Conservation (phyloP, 2,797 vertebrate genomes). For the Phrynocephalus vlangalii region DNA sequence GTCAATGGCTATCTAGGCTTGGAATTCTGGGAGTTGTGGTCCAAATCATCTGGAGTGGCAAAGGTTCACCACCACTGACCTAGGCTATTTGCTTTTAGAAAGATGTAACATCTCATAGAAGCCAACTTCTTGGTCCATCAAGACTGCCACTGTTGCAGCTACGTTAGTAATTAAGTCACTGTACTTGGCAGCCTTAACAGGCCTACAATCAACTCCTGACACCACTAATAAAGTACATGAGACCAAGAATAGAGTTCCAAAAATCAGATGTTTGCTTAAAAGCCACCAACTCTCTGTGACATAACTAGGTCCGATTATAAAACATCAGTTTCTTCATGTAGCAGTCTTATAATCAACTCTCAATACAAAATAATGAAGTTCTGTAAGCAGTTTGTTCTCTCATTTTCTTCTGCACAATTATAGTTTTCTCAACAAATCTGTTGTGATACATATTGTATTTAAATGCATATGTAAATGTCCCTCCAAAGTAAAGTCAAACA, state of each 20-base stretch:
- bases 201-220: slow-evolving; percentile 1
- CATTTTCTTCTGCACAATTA: background rate
- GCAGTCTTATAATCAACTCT: slow-evolving; percentile 54
- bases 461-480: background rate
- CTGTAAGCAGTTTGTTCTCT: background rate
- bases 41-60: no score
- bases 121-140: slow-evolving; percentile 40
- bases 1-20: no score
- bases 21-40: no score
- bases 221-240: background rate
- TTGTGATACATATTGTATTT: background rate
- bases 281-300: slow-evolving; percentile 58
- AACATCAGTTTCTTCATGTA: slow-evolving; percentile 59
- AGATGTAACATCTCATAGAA: slow-evolving; percentile 45
- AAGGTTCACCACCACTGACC: no score
- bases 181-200: slow-evolving; percentile 17
- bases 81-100: slow-evolving; percentile 42
- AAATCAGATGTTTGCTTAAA: slow-evolving; percentile 57
- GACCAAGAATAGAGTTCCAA: slow-evolving; percentile 33
- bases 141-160: slow-evolving; percentile 25
- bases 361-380: slow-evolving; percentile 38
- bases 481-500: background rate
- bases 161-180: slow-evolving; percentile 43
- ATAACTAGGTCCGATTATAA: slow-evolving; percentile 70
- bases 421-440: background rate